Conservation (phyloP, 1,140 invertebrate species). For the Frieseomelitta varia region DNA sequence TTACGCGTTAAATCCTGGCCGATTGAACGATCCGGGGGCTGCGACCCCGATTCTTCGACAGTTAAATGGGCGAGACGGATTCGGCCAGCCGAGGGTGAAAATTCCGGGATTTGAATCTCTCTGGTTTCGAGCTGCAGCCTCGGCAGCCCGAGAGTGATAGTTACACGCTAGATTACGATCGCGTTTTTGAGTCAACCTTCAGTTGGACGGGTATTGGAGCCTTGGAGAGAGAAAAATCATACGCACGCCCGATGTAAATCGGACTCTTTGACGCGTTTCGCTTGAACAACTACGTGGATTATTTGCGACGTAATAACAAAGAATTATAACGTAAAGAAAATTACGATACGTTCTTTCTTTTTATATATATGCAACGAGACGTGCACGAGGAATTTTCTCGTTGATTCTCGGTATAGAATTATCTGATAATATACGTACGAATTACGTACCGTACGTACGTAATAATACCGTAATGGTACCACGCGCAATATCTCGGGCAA, state of each 20-base stretch:
- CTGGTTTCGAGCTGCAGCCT: neutral
- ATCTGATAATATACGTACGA: neutral
- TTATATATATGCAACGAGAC: neutral
- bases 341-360: neutral
- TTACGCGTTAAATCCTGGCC: conserved; percentile 44
- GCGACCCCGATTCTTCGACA: conserved; percentile 7
- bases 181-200: neutral
- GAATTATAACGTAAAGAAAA: neutral
- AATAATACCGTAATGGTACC: too few species aligned
- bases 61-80: conserved; percentile 28
- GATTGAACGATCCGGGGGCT: conserved; percentile 24
- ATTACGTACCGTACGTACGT: too few species aligned
- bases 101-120: neutral
- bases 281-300: neutral
- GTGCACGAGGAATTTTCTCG: neutral
- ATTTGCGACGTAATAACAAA: neutral
- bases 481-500: too few species aligned
- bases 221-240: neutral
- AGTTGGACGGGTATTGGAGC: neutral
- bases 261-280: neutral
- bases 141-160: neutral
- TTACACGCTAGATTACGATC: neutral
- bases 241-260: neutral
- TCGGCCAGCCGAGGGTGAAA: neutral
- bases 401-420: neutral